Conservation (phyloP, 2,113 vertebrate genomes). For the Cyprinus carpio region DNA sequence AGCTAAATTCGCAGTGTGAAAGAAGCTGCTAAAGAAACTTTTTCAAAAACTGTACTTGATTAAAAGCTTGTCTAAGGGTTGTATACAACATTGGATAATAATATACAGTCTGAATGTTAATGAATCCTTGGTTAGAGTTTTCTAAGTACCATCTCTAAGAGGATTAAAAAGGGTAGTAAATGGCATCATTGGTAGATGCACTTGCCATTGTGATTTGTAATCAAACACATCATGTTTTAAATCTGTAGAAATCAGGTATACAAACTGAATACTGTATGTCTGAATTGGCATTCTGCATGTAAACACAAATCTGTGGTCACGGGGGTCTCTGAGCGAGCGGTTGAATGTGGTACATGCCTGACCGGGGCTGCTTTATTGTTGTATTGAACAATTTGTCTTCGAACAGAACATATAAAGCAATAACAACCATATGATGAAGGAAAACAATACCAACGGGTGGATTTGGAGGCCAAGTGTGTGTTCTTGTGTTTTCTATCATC, state of each 20-base stretch:
- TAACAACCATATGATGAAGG: conserved; percentile 3
- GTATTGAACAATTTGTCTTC: conserved; percentile 23
- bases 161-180: background rate
- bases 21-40: background rate
- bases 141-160: background rate
- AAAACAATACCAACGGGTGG: conserved; percentile 11
- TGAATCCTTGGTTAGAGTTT: background rate
- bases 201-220: background rate
- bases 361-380: background rate
- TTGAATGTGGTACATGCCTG: background rate
- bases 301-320: background rate
- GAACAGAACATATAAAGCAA: conserved; percentile 12
- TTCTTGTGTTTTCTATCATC: background rate
- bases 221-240: background rate
- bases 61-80: background rate
- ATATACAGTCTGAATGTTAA: background rate
- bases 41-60: background rate
- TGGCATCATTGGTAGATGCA: background rate
- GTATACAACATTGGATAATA: background rate
- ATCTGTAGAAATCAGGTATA: background rate
- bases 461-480: background rate
- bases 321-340: background rate
- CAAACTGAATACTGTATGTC: background rate
- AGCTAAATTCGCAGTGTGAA: background rate
- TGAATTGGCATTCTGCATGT: background rate